phyloP scores from a whole-genome alignment of 2,113 vertebrate genomes.

The Psittacus erithacus region DNA sequence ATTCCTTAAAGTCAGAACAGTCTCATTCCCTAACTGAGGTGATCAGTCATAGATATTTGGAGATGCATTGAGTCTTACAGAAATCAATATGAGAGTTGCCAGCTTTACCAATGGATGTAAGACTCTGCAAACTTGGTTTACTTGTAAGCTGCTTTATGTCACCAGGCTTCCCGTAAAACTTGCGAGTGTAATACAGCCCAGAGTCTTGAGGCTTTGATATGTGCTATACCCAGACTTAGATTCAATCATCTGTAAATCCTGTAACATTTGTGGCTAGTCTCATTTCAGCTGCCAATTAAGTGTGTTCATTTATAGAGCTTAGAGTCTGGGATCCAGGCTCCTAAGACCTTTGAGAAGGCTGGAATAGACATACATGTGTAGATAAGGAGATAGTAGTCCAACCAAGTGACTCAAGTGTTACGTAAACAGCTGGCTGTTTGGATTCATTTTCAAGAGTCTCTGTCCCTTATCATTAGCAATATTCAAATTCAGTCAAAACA shows the following conservation, averaged over 20 bases:
- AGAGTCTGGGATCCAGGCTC: not conserved
- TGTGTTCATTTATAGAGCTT: not conserved
- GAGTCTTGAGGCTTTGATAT: not conserved
- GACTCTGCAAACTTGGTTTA: not conserved
- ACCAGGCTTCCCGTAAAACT: not conserved
- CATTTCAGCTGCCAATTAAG: slow-evolving; percentile 11
- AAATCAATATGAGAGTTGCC: not conserved
- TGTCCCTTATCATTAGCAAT: not conserved
- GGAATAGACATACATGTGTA: not conserved
- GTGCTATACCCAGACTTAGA: not conserved
- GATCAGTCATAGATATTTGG: not conserved
- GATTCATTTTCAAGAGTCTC: not conserved
- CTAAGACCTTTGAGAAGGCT: not conserved
- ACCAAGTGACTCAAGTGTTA: not conserved
- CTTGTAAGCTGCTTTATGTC: not conserved
- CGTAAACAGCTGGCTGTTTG: slow-evolving; percentile 21
- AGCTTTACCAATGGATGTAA: not conserved
- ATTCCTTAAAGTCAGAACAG: not conserved
- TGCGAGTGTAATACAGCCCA: not conserved
- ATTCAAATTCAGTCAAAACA: slow-evolving; percentile 44
- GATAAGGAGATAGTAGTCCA: not conserved
- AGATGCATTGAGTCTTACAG: not conserved
- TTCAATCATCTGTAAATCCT: slow-evolving; percentile 1
- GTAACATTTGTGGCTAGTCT: not conserved
- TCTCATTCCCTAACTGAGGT: not conserved